phyloP scores from a whole-genome alignment of 1,140 invertebrate species.

The Pogonomyrmex californicus region DNA sequence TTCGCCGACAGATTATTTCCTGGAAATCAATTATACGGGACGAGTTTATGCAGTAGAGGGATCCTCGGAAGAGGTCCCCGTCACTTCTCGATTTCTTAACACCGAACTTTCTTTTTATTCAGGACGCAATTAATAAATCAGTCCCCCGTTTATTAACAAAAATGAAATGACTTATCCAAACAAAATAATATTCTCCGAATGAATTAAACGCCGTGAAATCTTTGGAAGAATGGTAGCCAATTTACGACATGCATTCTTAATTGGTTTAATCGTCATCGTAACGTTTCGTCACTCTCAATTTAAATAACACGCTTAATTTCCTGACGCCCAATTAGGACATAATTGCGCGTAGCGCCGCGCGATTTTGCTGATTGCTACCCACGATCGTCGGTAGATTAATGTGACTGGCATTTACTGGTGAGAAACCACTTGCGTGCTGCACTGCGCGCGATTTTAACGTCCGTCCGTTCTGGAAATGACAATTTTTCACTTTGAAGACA shows the following conservation, averaged over 20 bases:
- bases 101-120: slow-evolving; percentile 1
- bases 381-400: slow-evolving; percentile 31
- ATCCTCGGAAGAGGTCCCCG: background rate
- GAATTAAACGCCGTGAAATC: slow-evolving; percentile 4
- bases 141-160: slow-evolving; percentile 32
- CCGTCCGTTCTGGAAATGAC: slow-evolving; percentile 23
- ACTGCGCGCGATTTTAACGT: slow-evolving; percentile 3
- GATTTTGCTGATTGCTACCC: slow-evolving; percentile 36
- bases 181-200: slow-evolving; percentile 19
- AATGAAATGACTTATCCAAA: slow-evolving; percentile 29
- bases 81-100: slow-evolving; percentile 27
- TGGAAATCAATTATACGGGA: slow-evolving; percentile 52
- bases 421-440: slow-evolving; percentile 36
- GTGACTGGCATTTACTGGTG: slow-evolving; percentile 3
- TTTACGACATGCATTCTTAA: background rate
- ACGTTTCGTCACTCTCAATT: slow-evolving; percentile 31
- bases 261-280: slow-evolving; percentile 29
- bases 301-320: slow-evolving; percentile 46
- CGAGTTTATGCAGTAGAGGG: slow-evolving; percentile 31
- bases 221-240: background rate
- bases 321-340: slow-evolving; percentile 28
- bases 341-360: slow-evolving; percentile 44
- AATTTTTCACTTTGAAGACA: slow-evolving; percentile 40
- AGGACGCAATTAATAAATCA: slow-evolving; percentile 33
- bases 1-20: slow-evolving; percentile 42